phyloP scores from a whole-genome alignment of 2,888 invertebrate species.

The Ditula angustiorana region DNA sequence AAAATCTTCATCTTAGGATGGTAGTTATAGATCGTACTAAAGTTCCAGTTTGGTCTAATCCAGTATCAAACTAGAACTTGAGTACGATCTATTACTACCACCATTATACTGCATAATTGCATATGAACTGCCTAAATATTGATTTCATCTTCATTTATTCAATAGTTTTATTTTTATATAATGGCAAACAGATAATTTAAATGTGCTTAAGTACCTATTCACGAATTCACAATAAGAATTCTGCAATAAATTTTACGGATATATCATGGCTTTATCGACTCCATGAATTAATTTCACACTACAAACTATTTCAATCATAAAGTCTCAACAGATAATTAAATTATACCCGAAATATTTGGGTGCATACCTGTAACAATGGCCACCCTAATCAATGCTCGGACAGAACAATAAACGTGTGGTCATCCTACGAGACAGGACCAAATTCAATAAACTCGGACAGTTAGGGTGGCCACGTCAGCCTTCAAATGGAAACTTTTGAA shows the following conservation, averaged over 20 bases:
- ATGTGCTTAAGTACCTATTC: too few species aligned
- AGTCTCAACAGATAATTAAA: constrained; percentile 52
- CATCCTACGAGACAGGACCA: constrained; percentile 67
- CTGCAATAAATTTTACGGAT: neutral
- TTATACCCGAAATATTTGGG: constrained; percentile 49
- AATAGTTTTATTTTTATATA: too few species aligned
- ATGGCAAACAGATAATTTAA: too few species aligned
- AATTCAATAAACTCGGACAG: constrained; percentile 80
- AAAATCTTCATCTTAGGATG: too few species aligned
- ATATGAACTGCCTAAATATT: too few species aligned
- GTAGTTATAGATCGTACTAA: too few species aligned
- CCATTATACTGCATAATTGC: too few species aligned
- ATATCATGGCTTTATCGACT: constrained; percentile 1
- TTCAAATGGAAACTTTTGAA: constrained; percentile 80
- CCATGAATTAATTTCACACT: constrained; percentile 16
- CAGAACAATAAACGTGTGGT: constrained; percentile 78
- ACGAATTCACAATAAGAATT: too few species aligned
- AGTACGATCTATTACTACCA: too few species aligned
- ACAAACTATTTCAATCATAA: constrained; percentile 39
- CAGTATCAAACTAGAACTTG: too few species aligned
- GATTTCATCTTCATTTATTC: too few species aligned
- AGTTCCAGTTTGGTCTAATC: too few species aligned
- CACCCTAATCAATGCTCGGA: constrained; percentile 70
- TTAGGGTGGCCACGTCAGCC: constrained; percentile 61
- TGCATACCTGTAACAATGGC: constrained; percentile 62